Percentiles rank a stretch among this genome's conserved stretches.
Evolutionary conservation across 2,888 invertebrate genomes (phyloP).

Genomic region (Pseudoips prasinana): DNA sequence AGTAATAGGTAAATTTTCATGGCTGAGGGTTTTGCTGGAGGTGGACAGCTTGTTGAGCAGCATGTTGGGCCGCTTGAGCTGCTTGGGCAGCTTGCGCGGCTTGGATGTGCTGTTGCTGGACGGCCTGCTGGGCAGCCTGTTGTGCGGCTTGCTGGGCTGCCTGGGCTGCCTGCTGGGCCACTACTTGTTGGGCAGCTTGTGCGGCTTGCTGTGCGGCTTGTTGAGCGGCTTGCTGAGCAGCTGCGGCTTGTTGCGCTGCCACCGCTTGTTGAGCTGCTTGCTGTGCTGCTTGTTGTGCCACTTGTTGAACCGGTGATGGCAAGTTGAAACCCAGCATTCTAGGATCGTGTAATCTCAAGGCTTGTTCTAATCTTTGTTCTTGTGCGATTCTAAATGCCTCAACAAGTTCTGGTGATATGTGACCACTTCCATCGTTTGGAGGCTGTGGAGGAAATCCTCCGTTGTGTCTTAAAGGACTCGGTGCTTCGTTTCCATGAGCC

Average conservation of each 20-base stretch:
- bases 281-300: constrained; percentile 64
- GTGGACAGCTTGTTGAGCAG: constrained; percentile 78
- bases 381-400: constrained; percentile 87
- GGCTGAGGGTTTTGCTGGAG: constrained; percentile 83
- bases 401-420: constrained; percentile 86
- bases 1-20: constrained; percentile 92
- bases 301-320: constrained; percentile 70
- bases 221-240: constrained; percentile 49
- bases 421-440: constrained; percentile 71
- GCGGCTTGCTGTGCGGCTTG: constrained; percentile 51
- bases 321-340: constrained; percentile 90
- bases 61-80: constrained; percentile 65
- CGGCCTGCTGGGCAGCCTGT: constrained; percentile 40
- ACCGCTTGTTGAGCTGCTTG: constrained; percentile 42
- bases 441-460: constrained; percentile 70
- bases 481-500: constrained; percentile 69
- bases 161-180: constrained; percentile 52
- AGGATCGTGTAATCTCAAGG: constrained; percentile 90
- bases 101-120: constrained; percentile 68
- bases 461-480: constrained; percentile 72
- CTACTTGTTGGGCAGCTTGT: constrained; percentile 55
- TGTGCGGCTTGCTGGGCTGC: constrained; percentile 42
- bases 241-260: constrained; percentile 30
- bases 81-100: constrained; percentile 47
- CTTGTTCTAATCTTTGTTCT: constrained; percentile 92